Evolutionary conservation across 2,888 invertebrate genomes (phyloP), one percentile per base, ranked within the genome.

Genomic region (Megamerina dolium): DNA sequence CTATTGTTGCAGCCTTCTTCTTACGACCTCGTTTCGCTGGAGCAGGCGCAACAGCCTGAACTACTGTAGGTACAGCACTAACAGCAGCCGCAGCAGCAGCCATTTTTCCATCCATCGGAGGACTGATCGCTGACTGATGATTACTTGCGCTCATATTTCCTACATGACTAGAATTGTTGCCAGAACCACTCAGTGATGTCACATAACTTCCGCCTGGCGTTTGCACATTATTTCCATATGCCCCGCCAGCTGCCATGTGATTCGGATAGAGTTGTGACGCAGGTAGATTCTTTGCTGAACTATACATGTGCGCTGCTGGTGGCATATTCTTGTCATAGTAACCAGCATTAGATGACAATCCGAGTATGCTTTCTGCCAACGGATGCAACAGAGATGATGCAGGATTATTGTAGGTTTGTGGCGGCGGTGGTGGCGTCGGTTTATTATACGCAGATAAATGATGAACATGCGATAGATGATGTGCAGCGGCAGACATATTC

Each of bases 311-410:
- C 1, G 79, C 77, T 1, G 78, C 77, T 64, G 78, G 77, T 58
- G 78, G 77, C 64, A 75, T 76, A 19, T 73, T 72, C 61, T 80
- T 79, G 37, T 80, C 79, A 47, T 78, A 78, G 54, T 78, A 80
- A 37, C 60, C 55, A 6, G 58, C 58, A 32, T 44, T 45, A 4
- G 54, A 45, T 3, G 61, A 49, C 43, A 70, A 55, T 3, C 63
- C 62, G 31, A 72, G 20, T 50, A 72, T 61, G 12, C 63, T 61
- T 34, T 68, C 66, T 9, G 68, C 58, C 2, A 69, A 53, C 1
- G 66, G 56, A 45, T 68, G 70, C 48, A 68, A 55, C 26, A 67
- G 20, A 0, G 59, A 53, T 5, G 58, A 48, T 5, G 57, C 53
- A 10, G 61, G 61, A 36, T 65, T 64, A 48, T 65, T 69, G 46